phyloP scores from a whole-genome alignment of 2,113 vertebrate species.

The Cichladusa arquata region DNA sequence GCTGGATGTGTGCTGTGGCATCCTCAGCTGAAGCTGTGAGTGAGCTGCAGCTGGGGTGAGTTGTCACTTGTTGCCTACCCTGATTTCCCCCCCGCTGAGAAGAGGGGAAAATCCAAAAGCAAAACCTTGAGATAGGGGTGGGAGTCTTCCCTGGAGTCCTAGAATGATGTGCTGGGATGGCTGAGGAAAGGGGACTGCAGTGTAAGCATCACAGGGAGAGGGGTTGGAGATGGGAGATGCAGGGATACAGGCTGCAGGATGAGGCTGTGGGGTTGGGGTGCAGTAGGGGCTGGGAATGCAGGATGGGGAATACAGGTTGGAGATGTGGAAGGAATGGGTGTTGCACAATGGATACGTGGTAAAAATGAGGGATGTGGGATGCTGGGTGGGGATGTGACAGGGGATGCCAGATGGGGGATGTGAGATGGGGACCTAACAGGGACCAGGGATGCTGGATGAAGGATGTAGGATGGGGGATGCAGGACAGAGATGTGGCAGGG shows the following conservation, averaged over 20 bases:
- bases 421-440: neutral
- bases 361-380: neutral
- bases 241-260: no score
- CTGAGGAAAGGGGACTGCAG: accelerated
- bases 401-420: neutral
- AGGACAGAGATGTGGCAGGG: neutral
- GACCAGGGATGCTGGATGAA: neutral
- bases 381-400: neutral
- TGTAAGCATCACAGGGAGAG: neutral
- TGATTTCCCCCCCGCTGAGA: neutral
- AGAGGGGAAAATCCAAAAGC: neutral
- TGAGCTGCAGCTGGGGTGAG: neutral
- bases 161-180: neutral
- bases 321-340: neutral
- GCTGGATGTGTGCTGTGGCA: neutral
- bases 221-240: neutral
- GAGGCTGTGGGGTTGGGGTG: neutral
- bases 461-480: neutral
- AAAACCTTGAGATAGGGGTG: neutral
- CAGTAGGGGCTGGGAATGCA: neutral
- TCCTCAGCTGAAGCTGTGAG: neutral
- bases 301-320: neutral
- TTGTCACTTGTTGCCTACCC: neutral
- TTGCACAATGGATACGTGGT: accelerated
- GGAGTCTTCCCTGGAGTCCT: neutral